phyloP scores from a whole-genome alignment of 2,113 vertebrate species.

The Felis catus region DNA sequence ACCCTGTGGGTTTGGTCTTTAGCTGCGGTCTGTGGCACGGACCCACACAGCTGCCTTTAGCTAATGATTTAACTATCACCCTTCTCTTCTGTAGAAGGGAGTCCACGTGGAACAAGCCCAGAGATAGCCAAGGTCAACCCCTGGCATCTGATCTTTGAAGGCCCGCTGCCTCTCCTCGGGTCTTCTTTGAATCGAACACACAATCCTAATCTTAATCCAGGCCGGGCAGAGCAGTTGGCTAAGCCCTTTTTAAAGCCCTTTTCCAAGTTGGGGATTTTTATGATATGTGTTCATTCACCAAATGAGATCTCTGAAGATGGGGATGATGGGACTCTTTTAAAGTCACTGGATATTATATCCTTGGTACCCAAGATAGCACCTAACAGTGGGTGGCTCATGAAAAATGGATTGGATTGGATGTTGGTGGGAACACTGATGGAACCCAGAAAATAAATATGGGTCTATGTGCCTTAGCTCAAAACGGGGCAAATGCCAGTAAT shows the following conservation, averaged over 20 bases:
- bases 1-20: not conserved
- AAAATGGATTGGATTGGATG: not conserved
- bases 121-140: not conserved
- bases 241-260: not conserved
- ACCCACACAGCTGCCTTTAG: not conserved
- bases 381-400: not conserved
- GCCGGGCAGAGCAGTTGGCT: not conserved
- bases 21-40: not conserved
- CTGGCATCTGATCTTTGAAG: not conserved
- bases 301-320: not conserved
- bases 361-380: not conserved
- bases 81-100: not conserved
- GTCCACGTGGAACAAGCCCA: not conserved
- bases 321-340: not conserved
- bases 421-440: not conserved
- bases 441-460: not conserved
- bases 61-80: not conserved
- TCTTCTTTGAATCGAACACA: not conserved
- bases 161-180: not conserved
- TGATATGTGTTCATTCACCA: not conserved
- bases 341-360: not conserved
- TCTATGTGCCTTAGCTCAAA: not conserved
- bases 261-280: not conserved
- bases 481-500: not conserved
- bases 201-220: not conserved